These are phyloP conservation scores for Xestia ashworthii DNA, from an alignment of 2,888 invertebrate genomes.

Conservation along the genomic window DNA sequence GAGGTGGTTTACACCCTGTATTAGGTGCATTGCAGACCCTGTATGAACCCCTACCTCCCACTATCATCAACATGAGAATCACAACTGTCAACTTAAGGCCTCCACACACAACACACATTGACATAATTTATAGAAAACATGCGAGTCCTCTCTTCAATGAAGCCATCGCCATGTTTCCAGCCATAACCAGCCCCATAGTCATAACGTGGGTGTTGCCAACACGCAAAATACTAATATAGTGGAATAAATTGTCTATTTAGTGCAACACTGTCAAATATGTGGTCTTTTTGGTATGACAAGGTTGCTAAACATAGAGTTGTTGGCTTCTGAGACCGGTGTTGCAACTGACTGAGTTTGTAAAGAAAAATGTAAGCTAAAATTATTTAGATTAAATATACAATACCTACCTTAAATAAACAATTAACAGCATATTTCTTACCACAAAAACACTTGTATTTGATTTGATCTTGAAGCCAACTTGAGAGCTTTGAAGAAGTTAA, in stretches of 20 bases:
- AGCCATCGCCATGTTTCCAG: constrained; percentile 55
- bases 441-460: not conserved
- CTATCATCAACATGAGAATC: constrained; percentile 22
- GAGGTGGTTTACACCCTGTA: no score
- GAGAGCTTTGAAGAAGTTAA: not conserved
- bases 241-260: constrained; percentile 69
- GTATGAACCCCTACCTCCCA: no score
- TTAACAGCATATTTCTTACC: not conserved
- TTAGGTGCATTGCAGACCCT: no score
- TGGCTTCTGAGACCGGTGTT: not conserved
- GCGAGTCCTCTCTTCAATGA: constrained; percentile 51
- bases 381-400: not conserved
- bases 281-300: constrained; percentile 41
- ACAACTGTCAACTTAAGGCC: constrained; percentile 22
- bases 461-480: not conserved
- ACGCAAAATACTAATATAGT: constrained; percentile 58
- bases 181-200: constrained; percentile 50
- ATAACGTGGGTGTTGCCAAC: constrained; percentile 64
- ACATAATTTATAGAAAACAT: constrained; percentile 53
- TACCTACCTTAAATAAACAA: not conserved
- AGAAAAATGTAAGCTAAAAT: no score
- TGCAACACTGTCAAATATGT: constrained; percentile 60
- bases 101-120: constrained; percentile 23
- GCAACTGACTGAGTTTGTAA: not conserved
- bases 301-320: constrained; percentile 3